A percentile compares a stretch with the other conserved stretches of the same genome.
Conservation (phyloP, 2,888 invertebrate species). For the Petrolisthes cinctipes region DNA sequence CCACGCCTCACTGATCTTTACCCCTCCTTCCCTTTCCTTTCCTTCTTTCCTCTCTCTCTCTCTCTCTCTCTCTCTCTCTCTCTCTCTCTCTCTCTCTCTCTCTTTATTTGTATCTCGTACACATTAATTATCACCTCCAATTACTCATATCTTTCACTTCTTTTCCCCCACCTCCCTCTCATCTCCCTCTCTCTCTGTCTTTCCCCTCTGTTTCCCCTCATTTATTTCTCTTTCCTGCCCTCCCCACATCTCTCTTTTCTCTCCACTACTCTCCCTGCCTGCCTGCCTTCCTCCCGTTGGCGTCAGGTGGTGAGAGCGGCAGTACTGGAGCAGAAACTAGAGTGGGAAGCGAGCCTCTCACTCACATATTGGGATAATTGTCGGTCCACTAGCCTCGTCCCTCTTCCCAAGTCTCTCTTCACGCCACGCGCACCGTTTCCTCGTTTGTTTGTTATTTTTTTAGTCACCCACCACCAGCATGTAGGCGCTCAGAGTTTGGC, state of each 20-base stretch:
- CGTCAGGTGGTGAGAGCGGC: background rate
- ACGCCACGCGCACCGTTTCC: no score
- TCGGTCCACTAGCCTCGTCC: no score
- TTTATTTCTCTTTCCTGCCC: background rate
- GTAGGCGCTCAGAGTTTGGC: no score
- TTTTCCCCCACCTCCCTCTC: background rate
- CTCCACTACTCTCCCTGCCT: background rate
- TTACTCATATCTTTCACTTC: no score
- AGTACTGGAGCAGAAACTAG: background rate
- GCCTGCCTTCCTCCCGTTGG: background rate
- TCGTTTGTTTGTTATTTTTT: no score
- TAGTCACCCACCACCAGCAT: no score
- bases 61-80: conserved; percentile 2
- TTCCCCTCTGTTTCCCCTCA: background rate
- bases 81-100: conserved; percentile 19
- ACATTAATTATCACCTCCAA: background rate
- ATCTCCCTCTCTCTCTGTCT: background rate
- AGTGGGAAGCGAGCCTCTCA: background rate
- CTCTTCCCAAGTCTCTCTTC: no score
- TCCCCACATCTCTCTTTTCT: background rate
- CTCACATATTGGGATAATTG: no score
- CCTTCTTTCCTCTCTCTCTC: background rate
- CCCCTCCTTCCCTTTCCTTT: background rate
- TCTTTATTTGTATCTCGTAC: background rate
- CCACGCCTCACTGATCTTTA: conserved; percentile 10